Evolutionary conservation across 1,140 invertebrate species (phyloP), one percentile per base, ranked within the genome.

Genomic region (Zaprionus africanus): DNA sequence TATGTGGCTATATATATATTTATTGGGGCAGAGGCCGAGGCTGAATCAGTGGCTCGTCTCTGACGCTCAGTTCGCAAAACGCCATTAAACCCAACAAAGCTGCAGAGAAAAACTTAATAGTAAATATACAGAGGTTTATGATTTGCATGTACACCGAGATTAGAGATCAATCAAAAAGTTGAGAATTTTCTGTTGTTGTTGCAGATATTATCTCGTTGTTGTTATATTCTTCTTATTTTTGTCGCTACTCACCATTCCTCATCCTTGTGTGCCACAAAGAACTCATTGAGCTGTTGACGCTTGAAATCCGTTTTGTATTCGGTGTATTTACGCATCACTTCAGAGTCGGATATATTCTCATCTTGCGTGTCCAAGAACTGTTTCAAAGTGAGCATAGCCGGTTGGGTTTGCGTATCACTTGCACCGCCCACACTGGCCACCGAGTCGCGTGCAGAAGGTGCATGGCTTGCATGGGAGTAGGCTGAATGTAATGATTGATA

Each of bases 221-320:
- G 19, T 31, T 69, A 11, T 22, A 22, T 34, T n/a, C 19, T 4
- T 36, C 36, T 54, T 43, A 19, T 24, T 12, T 24, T 17, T 24
- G 62, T 61, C 56, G 58, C 57, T 69, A 93, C 96, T 95, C 95
- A 99, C 99, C 99, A 99, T 96, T 99, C 99, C 93, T 99, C 99
- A 92, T 99, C 99, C 94, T 99, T 99, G 94, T 99, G 99, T 36
- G 96, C 96, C 86, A 99, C 96, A 94, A 99, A 99, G 94, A 99
- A 99, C 93, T 99, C 98, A 93, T 99, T 99, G 22, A 99, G 95
- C 92, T 99, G 99, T 93, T 99, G 98, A 61, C 98, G 95, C 90
- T 97, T 96, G 92, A 99, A 99, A 86, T 99, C 99, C 82, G 98
- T 94, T 93, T 99, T 99, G 93, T 99, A 99, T 82, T 99, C 99